phyloP scores from a whole-genome alignment of 2,888 invertebrate genomes.

The Ormyrus nitidulus region DNA sequence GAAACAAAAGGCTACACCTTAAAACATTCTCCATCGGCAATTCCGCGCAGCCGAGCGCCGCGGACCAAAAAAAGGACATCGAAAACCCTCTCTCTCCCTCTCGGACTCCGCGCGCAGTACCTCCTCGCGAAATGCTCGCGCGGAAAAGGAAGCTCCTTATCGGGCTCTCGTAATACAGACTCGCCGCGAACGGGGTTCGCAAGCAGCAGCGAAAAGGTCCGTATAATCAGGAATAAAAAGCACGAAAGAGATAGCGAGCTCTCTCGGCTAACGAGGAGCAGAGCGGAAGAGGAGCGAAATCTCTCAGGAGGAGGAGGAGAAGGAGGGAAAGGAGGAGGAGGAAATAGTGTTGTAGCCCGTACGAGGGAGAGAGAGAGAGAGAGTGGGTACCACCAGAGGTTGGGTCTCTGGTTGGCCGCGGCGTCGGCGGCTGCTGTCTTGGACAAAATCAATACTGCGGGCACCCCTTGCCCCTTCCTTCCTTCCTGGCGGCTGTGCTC shows the following conservation, averaged over 20 bases:
- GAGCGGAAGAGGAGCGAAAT: conserved; percentile 52
- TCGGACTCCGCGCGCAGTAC: neutral
- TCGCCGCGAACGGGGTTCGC: conserved; percentile 10
- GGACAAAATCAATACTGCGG: conserved; percentile 76
- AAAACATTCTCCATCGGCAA: conserved; percentile 13
- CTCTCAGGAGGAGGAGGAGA: conserved; percentile 1
- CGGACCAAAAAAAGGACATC: conserved; percentile 30
- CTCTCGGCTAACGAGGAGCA: conserved; percentile 32
- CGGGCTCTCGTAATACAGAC: conserved; percentile 5
- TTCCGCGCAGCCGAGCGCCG: neutral
- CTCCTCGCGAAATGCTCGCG: no score
- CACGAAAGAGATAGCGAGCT: neutral
- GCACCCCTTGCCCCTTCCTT: conserved; percentile 63
- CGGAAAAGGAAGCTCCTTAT: conserved; percentile 40
- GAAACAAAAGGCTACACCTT: conserved; percentile 34
- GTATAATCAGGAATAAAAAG: neutral
- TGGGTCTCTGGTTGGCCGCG: conserved; percentile 74
- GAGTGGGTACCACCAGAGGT: conserved; percentile 74
- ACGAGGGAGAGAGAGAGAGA: no score
- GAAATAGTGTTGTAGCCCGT: conserved; percentile 64
- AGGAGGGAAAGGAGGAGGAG: neutral
- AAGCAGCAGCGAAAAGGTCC: conserved; percentile 33
- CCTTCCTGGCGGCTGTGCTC: conserved; percentile 56
- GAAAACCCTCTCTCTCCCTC: neutral
- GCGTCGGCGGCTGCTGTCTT: conserved; percentile 74